Evolutionary conservation across 2,888 invertebrate genomes (phyloP), one percentile per base, ranked within the genome.

Genomic region (Drosophila quinaria): DNA sequence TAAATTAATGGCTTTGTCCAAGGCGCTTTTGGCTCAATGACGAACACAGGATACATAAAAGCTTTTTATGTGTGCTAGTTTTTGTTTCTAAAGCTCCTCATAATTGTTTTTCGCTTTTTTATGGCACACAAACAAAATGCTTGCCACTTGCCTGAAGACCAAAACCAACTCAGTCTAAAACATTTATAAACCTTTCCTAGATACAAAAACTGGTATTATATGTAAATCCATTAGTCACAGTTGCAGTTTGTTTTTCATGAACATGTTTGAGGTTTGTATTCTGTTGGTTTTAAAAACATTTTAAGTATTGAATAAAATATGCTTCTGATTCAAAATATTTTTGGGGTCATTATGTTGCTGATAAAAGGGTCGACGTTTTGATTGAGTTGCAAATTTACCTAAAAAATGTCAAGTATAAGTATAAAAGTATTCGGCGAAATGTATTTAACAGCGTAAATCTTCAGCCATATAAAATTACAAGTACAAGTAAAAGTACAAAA

Each of bases 1-100:
- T 42, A 60, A 58, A 74, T 63, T 56, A 78, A 67, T 61, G 66
- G 54, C 58, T 54, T 65, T 73, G 47, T 66, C 31, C 55, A 58
- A 50, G 50, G 25, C 44, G 50, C 62, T 65, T 68, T 65, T 59
- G 54, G 35, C 62, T 44, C 44, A 70, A 67, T 31, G 39, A 49
- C 37, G 8, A 50, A 41, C 25, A 54, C 44, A 54, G 51, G 9
- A 44, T 29, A 25, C 29, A 19, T 3, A 52, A 39, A 35, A 52
- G 31, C 29, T 35, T 55, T 60, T 52, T 62, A 49, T 62, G 33
- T 70, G 49, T 49, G 42, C 39, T 39, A 52, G 19, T 22, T 35
- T 29, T 74, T 51, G 47, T 54, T 54, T 42, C 29, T 41, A 42
- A 31, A 22, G 25, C n/a, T 2, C 41, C 31, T 41, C 52, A 58